Conservation (phyloP, 2,888 invertebrate genomes). For the Brenthis ino region DNA sequence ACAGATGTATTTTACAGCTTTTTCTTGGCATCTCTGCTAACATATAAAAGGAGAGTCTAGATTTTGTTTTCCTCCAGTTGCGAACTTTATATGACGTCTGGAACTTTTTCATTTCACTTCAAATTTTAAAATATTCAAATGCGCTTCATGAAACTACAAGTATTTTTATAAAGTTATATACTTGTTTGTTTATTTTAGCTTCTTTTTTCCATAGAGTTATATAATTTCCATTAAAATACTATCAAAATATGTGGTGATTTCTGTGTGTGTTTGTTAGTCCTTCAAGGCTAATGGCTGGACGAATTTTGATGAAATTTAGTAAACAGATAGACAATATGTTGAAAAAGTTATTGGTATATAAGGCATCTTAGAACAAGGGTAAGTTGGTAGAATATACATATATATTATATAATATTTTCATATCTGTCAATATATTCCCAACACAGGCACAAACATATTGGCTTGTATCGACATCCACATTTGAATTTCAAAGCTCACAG, state of each 20-base stretch:
- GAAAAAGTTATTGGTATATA: too few relatives aligned
- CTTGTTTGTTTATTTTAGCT: neutral
- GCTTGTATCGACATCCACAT: slow-evolving; percentile 66
- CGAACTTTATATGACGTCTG: slow-evolving; percentile 9
- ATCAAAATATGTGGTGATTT: too few relatives aligned
- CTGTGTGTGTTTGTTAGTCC: too few relatives aligned
- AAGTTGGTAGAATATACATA: too few relatives aligned
- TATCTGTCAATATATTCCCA: slow-evolving; percentile 39
- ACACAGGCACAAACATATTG: slow-evolving; percentile 55
- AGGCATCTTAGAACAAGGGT: too few relatives aligned
- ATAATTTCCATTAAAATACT: too few relatives aligned
- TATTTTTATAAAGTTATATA: slow-evolving; percentile 4
- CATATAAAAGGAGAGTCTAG: slow-evolving; percentile 2
- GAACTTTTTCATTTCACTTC: slow-evolving; percentile 20
- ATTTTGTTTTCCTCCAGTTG: slow-evolving; percentile 14
- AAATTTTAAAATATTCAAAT: slow-evolving; percentile 19
- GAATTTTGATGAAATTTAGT: too few relatives aligned
- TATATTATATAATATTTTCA: too few relatives aligned
- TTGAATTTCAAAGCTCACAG: slow-evolving; percentile 79
- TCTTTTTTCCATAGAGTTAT: neutral
- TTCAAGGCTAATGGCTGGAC: too few relatives aligned
- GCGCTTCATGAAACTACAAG: slow-evolving; percentile 8
- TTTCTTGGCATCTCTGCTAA: neutral
- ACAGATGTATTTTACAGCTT: neutral
- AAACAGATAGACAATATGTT: too few relatives aligned